Percentiles rank a stretch among this genome's conserved stretches.
Conservation (phyloP, 2,113 vertebrate genomes). For the Colinus virginianus region DNA sequence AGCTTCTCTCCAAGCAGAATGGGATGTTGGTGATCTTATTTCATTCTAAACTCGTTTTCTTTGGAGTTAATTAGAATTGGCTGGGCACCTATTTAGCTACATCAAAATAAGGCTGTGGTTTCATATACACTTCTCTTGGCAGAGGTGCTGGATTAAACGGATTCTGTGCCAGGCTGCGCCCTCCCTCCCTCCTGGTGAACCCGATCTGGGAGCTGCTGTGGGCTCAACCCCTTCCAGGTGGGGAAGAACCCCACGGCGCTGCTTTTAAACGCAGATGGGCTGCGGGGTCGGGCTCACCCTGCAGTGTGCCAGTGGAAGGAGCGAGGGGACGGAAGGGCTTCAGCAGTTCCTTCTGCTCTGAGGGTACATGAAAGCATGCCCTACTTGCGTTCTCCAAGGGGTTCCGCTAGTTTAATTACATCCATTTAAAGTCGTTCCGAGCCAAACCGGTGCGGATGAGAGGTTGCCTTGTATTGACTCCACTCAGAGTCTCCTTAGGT, state of each 20-base stretch:
- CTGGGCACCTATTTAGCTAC: conserved; percentile 36
- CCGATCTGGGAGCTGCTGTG: not conserved
- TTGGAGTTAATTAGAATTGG: conserved; percentile 51
- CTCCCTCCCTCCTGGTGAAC: conserved; percentile 27
- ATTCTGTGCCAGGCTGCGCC: conserved; percentile 50
- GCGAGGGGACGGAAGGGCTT: not conserved
- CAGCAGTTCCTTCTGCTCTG: not conserved
- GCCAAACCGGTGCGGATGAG: not conserved
- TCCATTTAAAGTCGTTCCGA: conserved; percentile 15
- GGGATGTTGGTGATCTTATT: not conserved
- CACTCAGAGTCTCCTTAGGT: not conserved
- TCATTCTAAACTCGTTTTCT: conserved; percentile 28
- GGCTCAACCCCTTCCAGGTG: not conserved
- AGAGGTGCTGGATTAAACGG: conserved; percentile 13
- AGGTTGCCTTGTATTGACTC: not conserved
- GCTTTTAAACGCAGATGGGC: not conserved
- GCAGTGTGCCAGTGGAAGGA: not conserved
- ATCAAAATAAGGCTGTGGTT: conserved; percentile 55
- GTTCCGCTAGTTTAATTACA: conserved; percentile 56
- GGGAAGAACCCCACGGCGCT: not conserved
- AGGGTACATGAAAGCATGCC: conserved; percentile 40
- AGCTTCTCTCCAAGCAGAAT: not conserved
- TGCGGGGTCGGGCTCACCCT: not conserved
- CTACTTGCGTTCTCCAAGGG: conserved; percentile 63
- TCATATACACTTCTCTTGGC: conserved; percentile 19